phyloP scores from a whole-genome alignment of 1,140 invertebrate genomes.

The Zophobas atratus region DNA sequence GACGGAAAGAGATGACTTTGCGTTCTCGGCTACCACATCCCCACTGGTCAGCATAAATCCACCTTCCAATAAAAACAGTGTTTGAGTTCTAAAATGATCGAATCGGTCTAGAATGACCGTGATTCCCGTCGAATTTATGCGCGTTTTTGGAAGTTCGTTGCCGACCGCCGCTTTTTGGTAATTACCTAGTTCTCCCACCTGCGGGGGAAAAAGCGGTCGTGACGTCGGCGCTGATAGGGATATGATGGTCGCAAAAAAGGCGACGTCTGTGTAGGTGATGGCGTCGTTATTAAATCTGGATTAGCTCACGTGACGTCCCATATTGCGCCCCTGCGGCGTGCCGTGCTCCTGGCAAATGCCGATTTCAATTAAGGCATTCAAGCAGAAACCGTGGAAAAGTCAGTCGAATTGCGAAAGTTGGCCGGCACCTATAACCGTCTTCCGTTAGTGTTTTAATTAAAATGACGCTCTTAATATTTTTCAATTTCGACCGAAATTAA shows the following conservation, averaged over 20 bases:
- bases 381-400: slow-evolving; percentile 47
- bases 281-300: slow-evolving; percentile 53
- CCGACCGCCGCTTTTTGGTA: neutral
- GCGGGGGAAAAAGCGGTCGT: neutral
- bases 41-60: too few relatives aligned
- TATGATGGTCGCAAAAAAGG: slow-evolving; percentile 42
- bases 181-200: slow-evolving; percentile 16
- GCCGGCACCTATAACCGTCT: slow-evolving; percentile 53
- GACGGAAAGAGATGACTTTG: too few relatives aligned
- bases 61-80: too few relatives aligned
- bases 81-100: too few relatives aligned
- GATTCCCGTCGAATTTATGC: too few relatives aligned
- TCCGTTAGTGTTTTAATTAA: slow-evolving; percentile 63
- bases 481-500: slow-evolving; percentile 63
- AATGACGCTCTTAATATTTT: slow-evolving; percentile 65
- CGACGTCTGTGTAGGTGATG: slow-evolving; percentile 4
- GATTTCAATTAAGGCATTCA: slow-evolving; percentile 54
- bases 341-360: slow-evolving; percentile 45
- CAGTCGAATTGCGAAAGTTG: slow-evolving; percentile 20
- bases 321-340: slow-evolving; percentile 12
- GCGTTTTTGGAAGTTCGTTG: neutral
- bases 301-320: slow-evolving; percentile 42
- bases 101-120: too few relatives aligned
- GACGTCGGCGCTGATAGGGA: slow-evolving; percentile 32
- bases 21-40: too few relatives aligned